Percentiles rank a stretch among this genome's conserved stretches.
Evolutionary conservation across 2,888 invertebrate species (phyloP).

Genomic region (Platerodrilus igneus): DNA sequence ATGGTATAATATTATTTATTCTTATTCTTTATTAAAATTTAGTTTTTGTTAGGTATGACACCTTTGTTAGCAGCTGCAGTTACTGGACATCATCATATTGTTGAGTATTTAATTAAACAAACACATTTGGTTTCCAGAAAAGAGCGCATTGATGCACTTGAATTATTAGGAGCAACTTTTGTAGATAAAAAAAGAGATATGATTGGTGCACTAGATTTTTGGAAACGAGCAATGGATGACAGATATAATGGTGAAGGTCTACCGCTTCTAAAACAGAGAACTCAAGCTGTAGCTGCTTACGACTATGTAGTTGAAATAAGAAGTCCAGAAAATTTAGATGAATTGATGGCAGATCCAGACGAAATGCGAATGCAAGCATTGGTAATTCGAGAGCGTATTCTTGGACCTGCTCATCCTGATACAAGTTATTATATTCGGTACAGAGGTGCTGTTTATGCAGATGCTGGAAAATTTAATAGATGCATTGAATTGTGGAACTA

Average conservation of each 20-base stretch:
- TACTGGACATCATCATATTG: conserved; percentile 88
- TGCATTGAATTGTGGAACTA: conserved; percentile 96
- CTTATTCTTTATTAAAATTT: conserved; percentile 2
- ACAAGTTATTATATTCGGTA: conserved; percentile 95
- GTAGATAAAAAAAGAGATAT: conserved; percentile 96
- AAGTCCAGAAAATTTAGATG: conserved; percentile 73
- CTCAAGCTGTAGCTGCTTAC: conserved; percentile 74
- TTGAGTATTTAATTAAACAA: conserved; percentile 80
- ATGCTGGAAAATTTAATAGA: conserved; percentile 82
- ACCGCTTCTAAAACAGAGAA: conserved; percentile 68
- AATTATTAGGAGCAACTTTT: conserved; percentile 88
- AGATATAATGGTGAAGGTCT: conserved; percentile 58
- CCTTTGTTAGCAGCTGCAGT: conserved; percentile 90
- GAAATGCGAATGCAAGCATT: conserved; percentile 95
- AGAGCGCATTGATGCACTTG: conserved; percentile 84
- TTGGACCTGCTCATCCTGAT: conserved; percentile 91
- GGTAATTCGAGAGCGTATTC: conserved; percentile 85
- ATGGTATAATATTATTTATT: conserved; percentile 54
- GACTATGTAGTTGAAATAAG: conserved; percentile 82
- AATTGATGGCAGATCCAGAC: conserved; percentile 87
- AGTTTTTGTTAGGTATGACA: conserved; percentile 71
- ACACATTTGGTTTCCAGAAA: conserved; percentile 67
- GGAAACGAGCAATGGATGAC: conserved; percentile 89
- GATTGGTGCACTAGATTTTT: conserved; percentile 80
- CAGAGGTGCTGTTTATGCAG: conserved; percentile 70